phyloP scores from a whole-genome alignment of 2,797 vertebrate species.

The Aplochiton taeniatus region DNA sequence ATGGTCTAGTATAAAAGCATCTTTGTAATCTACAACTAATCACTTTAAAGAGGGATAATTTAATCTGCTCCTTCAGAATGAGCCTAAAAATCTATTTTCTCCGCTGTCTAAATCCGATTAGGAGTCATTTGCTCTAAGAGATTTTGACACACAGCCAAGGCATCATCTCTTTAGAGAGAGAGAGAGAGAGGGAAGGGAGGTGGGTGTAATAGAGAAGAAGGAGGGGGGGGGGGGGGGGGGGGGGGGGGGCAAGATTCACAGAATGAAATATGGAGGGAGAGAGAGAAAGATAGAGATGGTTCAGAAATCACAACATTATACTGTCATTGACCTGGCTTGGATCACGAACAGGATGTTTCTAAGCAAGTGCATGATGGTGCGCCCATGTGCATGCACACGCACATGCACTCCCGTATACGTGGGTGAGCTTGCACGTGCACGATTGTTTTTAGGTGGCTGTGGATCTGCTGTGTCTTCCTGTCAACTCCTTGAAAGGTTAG shows the following conservation, averaged over 20 bases:
- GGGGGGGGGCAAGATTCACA: neutral
- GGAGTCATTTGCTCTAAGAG: slow-evolving; percentile 18
- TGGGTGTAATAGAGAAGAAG: neutral
- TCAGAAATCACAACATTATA: neutral
- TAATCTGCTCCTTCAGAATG: slow-evolving; percentile 26
- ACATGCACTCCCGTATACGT: too few relatives aligned
- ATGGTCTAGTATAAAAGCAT: slow-evolving; percentile 23
- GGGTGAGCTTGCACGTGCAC: neutral
- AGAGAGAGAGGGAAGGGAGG: neutral
- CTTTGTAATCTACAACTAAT: slow-evolving; percentile 23
- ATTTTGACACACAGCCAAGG: slow-evolving; percentile 1
- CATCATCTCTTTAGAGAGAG: neutral
- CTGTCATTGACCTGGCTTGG: neutral
- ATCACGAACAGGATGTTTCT: too few relatives aligned
- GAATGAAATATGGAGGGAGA: neutral
- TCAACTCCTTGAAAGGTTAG: slow-evolving; percentile 1
- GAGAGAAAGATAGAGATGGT: too few relatives aligned
- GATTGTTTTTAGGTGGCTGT: neutral
- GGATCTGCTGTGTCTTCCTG: neutral
- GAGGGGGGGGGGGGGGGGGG: neutral
- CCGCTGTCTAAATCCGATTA: slow-evolving; percentile 25
- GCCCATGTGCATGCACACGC: neutral
- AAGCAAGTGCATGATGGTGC: neutral
- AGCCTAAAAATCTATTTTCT: slow-evolving; percentile 25
- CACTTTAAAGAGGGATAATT: slow-evolving; percentile 17